Conservation (phyloP, 2,888 invertebrate genomes). For the Tridacna gigas region DNA sequence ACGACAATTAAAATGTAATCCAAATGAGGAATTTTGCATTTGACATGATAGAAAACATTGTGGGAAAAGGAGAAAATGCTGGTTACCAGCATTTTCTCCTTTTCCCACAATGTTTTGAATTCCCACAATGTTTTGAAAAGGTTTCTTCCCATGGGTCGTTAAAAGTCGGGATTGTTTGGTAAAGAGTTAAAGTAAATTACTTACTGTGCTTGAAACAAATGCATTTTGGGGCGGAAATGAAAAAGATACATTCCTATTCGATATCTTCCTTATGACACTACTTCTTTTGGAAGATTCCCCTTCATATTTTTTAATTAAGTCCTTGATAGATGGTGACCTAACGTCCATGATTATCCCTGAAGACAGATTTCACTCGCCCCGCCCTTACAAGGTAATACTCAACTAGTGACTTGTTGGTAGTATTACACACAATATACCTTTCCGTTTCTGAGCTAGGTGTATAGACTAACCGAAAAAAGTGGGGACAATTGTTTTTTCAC, state of each 20-base stretch:
- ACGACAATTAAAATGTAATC: too few relatives aligned
- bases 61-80: background rate
- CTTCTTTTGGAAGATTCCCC: background rate
- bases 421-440: too few relatives aligned
- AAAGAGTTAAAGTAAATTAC: slow-evolving; percentile 14
- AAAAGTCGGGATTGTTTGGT: too few relatives aligned
- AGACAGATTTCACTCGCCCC: slow-evolving; percentile 6
- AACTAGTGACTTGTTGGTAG: too few relatives aligned
- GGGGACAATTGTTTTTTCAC: too few relatives aligned
- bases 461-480: too few relatives aligned
- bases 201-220: slow-evolving; percentile 40
- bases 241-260: slow-evolving; percentile 32
- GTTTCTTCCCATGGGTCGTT: background rate
- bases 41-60: background rate
- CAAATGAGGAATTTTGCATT: too few relatives aligned
- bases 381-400: background rate
- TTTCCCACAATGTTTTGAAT: background rate
- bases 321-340: slow-evolving; percentile 9
- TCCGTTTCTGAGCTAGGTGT: too few relatives aligned
- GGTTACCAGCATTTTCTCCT: background rate
- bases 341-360: background rate
- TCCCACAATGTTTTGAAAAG: background rate
- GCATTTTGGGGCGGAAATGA: slow-evolving; percentile 60
- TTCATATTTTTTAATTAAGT: slow-evolving; percentile 9
- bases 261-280: background rate